phyloP scores from a whole-genome alignment of 2,797 vertebrate species.

The Glyptemys insculpta region DNA sequence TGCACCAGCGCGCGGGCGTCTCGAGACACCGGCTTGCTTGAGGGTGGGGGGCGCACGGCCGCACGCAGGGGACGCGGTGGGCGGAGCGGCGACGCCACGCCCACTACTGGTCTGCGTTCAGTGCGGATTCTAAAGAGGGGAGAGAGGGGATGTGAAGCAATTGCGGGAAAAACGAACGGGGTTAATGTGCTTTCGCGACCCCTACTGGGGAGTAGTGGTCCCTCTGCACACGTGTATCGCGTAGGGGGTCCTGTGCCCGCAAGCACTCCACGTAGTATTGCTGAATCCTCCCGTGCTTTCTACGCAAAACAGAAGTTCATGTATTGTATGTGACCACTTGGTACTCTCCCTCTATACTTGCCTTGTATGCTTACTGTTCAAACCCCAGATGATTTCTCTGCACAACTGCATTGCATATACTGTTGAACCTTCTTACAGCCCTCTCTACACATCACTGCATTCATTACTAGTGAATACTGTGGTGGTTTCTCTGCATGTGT shows the following conservation, averaged over 20 bases:
- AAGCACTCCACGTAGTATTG: background rate
- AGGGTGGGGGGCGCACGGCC: background rate
- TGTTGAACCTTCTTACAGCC: background rate
- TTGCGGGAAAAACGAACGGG: background rate
- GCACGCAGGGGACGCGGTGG: background rate
- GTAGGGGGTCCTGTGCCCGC: background rate
- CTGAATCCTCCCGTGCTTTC: background rate
- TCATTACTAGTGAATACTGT: background rate
- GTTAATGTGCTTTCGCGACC: background rate
- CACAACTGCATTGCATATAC: background rate
- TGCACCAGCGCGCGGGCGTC: background rate
- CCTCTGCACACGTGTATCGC: background rate
- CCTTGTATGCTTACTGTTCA: background rate
- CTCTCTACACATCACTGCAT: background rate
- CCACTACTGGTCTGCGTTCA: background rate
- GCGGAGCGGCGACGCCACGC: slow-evolving; percentile 31
- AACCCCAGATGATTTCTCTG: background rate
- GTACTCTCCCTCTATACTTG: no score
- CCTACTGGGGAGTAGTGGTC: background rate
- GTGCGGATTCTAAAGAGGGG: background rate
- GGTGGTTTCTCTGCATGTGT: background rate
- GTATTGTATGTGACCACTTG: background rate
- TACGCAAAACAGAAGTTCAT: background rate
- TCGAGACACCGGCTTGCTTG: slow-evolving; percentile 20
- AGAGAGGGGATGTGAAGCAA: background rate